Conservation (phyloP, 2,113 vertebrate species). For the Petrocephalus microphthalmus region DNA sequence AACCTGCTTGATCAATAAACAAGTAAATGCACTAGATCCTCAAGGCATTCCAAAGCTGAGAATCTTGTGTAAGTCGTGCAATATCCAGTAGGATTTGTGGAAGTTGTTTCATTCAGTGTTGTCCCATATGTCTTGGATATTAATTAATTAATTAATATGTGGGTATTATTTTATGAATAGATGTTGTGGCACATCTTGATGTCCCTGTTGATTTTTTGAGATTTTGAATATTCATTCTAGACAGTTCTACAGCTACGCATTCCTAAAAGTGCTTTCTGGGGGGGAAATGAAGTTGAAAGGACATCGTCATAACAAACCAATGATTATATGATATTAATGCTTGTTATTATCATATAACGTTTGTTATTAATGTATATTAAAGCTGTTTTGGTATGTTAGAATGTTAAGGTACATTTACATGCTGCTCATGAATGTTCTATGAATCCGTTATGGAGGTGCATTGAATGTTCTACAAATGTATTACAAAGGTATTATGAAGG, state of each 20-base stretch:
- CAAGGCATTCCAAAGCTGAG: not conserved
- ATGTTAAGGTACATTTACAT: not conserved
- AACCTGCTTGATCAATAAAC: not conserved
- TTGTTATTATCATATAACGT: not conserved
- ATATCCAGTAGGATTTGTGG: not conserved
- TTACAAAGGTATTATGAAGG: not conserved
- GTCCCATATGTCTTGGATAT: not conserved
- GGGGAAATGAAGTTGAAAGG: not conserved
- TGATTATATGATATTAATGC: not conserved
- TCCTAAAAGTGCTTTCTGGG: not conserved
- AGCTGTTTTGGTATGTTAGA: not conserved
- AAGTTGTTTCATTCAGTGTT: not conserved
- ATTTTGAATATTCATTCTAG: not conserved
- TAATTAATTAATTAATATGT: not conserved
- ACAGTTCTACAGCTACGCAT: not conserved
- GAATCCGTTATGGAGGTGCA: not conserved
- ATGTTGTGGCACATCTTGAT: not conserved
- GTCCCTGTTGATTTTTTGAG: not conserved
- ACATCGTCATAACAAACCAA: not conserved
- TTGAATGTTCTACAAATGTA: too few species aligned
- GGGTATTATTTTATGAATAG: not conserved
- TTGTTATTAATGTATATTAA: not conserved
- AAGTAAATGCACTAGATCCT: not conserved
- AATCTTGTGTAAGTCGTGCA: not conserved
- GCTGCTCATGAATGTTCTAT: not conserved